phyloP scores from a whole-genome alignment of 2,113 vertebrate species.

The Cricetomys ansorgei region DNA sequence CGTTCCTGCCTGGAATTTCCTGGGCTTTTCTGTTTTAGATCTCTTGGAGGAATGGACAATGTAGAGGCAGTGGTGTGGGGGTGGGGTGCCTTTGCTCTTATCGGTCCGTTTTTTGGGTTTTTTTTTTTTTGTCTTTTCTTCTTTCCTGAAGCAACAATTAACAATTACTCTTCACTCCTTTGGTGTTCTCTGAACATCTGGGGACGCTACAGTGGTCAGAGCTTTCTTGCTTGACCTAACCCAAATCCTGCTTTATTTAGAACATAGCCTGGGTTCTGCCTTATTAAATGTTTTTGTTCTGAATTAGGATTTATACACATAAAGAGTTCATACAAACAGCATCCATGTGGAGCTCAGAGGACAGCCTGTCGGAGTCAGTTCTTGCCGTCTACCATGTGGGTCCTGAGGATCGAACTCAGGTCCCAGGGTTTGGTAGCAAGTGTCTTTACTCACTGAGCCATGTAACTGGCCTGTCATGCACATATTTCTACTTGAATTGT shows the following conservation, averaged over 20 bases:
- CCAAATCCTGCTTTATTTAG: not conserved
- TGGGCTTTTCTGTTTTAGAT: constrained; percentile 66
- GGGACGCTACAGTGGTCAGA: not conserved
- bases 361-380: not conserved
- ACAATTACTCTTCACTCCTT: not conserved
- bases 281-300: not conserved
- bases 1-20: constrained; percentile 74
- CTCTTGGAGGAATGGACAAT: constrained; percentile 4
- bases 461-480: not conserved
- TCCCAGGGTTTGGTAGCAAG: not conserved
- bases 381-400: not conserved
- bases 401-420: not conserved
- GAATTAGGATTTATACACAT: not conserved
- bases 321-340: not conserved
- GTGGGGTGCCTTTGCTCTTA: not conserved
- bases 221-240: not conserved
- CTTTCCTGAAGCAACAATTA: not conserved
- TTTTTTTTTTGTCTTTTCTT: not conserved
- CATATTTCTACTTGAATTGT: not conserved
- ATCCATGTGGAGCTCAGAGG: not conserved
- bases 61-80: not conserved
- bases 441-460: not conserved
- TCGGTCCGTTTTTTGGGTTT: not conserved
- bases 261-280: constrained; percentile 12
- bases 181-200: not conserved